Base-by-base conservation (phyloP, 2,113 vertebrate genomes). In the Percina caprodes region DNA sequence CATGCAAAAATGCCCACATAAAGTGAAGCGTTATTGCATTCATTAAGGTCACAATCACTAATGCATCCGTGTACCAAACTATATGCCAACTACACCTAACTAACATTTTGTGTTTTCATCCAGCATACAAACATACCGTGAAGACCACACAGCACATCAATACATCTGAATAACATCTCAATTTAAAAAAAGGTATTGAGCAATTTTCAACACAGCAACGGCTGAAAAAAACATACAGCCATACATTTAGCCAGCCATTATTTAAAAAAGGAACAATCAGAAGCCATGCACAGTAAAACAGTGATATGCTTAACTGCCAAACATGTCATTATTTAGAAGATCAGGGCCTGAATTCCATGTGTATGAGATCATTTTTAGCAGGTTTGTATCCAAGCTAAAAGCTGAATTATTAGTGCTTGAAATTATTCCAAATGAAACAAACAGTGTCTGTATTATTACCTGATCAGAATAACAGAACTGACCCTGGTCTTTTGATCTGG, bases 261-360 rank as follows among this genome's bases (percentile, higher is more conserved):
- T 19, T 81, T 51, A 15, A 82, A 21, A n/a, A 83, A 79, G 74
- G 65, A 85, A 79, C 86, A 74, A 78, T 87, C 80, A 78, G 58
- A 88, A 92, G 90, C 88, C 91, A 93, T 93, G 91, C 91, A 90
- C 74, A 83, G 67, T 85, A 75, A 65, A 42, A 85, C 77, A 83
- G 63, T 62, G 77, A 62, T 26, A 86, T 26, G 21, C 84, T 71
- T 5, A 63, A 81, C 65, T 78, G 74, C 45, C 48, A 83, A 67
- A 79, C 48, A 52, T 56, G 52, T 78, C 58, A 58, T 13, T 35
- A 65, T 60, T 74, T 74, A 59, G 35, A 69, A 59, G 77, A 82
- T 55, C 54, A 30, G 54, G 79, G 69, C 60, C 55, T 65, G 69
- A 86, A 70, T n/a, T 66, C 5, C 60, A 74, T 30, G 55, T 73